Conservation (phyloP, 2,888 invertebrate genomes). For the Glyphotaelius pellucidus region DNA sequence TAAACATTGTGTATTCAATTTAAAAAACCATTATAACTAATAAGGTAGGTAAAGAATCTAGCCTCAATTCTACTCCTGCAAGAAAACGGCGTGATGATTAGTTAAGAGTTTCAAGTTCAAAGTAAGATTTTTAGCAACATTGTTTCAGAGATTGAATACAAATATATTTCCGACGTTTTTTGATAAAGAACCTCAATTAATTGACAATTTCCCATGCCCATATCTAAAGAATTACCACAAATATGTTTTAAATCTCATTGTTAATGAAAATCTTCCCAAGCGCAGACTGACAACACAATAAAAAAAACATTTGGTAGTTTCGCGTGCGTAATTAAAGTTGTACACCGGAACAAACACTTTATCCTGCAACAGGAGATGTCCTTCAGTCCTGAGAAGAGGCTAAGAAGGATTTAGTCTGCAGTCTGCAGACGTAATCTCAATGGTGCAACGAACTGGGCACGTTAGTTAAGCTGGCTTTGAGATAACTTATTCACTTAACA, state of each 20-base stretch:
- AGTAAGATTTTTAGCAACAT: no score
- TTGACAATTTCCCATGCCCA: not conserved
- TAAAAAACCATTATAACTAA: no score
- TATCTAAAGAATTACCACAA: not conserved
- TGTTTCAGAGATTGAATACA: not conserved
- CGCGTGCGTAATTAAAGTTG: not conserved
- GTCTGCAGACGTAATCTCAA: not conserved
- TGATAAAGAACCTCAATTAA: not conserved
- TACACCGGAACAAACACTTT: not conserved
- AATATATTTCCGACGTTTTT: not conserved
- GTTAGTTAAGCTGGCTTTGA: not conserved
- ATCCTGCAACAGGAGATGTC: not conserved
- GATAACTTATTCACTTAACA: not conserved
- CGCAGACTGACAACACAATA: not conserved
- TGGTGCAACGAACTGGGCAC: not conserved
- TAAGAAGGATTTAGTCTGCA: not conserved
- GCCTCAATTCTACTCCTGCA: no score
- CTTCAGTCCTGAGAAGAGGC: not conserved
- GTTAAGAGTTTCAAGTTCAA: no score
- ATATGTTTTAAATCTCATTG: not conserved
- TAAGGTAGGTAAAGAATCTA: no score
- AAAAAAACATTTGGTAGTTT: not conserved
- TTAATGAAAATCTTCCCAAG: not conserved
- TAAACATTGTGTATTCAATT: no score
- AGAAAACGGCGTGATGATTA: no score